A percentile compares a stretch with the other conserved stretches of the same genome.
These are phyloP conservation scores for Stratiomys singularior DNA, from an alignment of 2,888 invertebrate genomes.

Conservation along the genomic window DNA sequence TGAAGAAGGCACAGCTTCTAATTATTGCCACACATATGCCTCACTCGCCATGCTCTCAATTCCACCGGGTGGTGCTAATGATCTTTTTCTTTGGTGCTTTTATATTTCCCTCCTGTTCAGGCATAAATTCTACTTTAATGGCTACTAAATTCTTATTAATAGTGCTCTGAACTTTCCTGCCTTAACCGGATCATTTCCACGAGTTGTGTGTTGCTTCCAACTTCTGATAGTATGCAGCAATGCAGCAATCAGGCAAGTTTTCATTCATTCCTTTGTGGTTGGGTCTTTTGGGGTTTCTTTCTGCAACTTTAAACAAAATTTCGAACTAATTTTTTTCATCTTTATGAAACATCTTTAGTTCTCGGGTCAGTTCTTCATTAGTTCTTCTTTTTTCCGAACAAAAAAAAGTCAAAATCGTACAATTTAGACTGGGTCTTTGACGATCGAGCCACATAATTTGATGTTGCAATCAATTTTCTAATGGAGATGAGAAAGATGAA, in stretches of 20 bases:
- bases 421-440: not conserved
- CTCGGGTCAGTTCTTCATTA: conserved; percentile 11
- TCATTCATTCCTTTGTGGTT: not conserved
- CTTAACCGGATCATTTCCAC: conserved; percentile 18
- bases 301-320: not conserved
- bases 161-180: conserved; percentile 24
- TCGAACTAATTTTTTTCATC: not conserved
- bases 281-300: not conserved
- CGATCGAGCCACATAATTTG: not conserved
- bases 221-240: not conserved
- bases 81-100: not conserved
- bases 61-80: not conserved
- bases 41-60: not conserved
- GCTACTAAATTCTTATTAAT: conserved; percentile 36
- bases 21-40: not conserved
- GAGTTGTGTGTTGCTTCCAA: not conserved
- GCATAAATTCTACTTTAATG: conserved; percentile 20
- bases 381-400: not conserved
- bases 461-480: not conserved
- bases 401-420: not conserved
- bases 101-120: not conserved
- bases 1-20: not conserved
- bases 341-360: not conserved
- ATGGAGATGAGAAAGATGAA: not conserved
- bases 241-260: not conserved